A percentile compares a stretch with the other conserved stretches of the same genome.
Conservation (phyloP, 1,140 invertebrate genomes). For the Scaptodrosophila lebanonensis region DNA sequence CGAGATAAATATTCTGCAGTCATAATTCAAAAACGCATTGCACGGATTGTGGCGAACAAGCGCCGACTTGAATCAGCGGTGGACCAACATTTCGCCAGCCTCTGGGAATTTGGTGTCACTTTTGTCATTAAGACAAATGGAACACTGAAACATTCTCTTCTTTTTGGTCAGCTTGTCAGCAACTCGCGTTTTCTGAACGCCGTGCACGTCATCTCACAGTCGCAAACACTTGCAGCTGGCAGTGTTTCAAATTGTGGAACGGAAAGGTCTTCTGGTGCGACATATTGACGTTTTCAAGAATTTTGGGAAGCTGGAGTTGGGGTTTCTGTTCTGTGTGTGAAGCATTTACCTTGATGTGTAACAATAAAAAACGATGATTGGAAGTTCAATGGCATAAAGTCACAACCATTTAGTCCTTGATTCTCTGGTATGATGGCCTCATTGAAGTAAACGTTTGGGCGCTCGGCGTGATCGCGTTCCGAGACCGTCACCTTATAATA, state of each 20-base stretch:
- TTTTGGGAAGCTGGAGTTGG: no score
- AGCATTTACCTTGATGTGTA: slow-evolving; percentile 81
- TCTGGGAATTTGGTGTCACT: slow-evolving; percentile 54
- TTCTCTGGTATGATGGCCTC: slow-evolving; percentile 76
- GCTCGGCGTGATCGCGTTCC: slow-evolving; percentile 80
- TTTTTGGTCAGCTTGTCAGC: slow-evolving; percentile 53
- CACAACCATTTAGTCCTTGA: slow-evolving; percentile 73
- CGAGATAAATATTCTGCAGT: slow-evolving; percentile 34
- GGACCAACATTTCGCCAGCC: slow-evolving; percentile 9
- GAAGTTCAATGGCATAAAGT: slow-evolving; percentile 80
- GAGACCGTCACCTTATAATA: slow-evolving; percentile 80
- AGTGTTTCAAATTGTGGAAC: no score
- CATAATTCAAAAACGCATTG: slow-evolving; percentile 54
- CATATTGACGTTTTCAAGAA: background rate
- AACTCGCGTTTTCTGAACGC: slow-evolving; percentile 31
- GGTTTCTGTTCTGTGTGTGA: background rate
- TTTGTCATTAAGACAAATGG: slow-evolving; percentile 68
- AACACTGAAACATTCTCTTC: slow-evolving; percentile 48
- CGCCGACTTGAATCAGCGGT: background rate
- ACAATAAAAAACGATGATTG: slow-evolving; percentile 81
- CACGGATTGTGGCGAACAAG: background rate
- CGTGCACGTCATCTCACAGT: slow-evolving; percentile 45
- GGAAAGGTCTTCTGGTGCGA: background rate
- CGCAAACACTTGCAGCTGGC: no score
- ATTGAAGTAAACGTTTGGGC: slow-evolving; percentile 79